These are phyloP conservation scores for Calonectris borealis DNA, from an alignment of 2,113 vertebrate genomes.

Conservation along the genomic window DNA sequence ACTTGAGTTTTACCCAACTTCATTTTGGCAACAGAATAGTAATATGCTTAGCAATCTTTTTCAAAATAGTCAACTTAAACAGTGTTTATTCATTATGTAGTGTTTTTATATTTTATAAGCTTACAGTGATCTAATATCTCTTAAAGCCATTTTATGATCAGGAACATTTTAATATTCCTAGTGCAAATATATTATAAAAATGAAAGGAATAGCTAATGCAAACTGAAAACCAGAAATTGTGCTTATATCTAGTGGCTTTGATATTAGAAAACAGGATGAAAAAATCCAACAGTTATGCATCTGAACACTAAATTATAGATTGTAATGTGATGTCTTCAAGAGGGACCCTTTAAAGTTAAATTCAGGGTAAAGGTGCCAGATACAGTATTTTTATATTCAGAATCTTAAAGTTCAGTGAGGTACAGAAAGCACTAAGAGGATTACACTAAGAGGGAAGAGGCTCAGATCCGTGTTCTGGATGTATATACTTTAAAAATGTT, in stretches of 20 bases:
- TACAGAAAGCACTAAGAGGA: slow-evolving; percentile 72
- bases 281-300: neutral
- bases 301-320: neutral
- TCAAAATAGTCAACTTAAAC: neutral
- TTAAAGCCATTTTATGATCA: neutral
- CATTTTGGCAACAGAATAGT: neutral
- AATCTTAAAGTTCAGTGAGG: slow-evolving; percentile 37
- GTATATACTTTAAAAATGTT: slow-evolving; percentile 47
- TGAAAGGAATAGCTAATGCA: neutral
- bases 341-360: slow-evolving; percentile 1
- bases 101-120: neutral
- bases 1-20: neutral
- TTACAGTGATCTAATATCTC: neutral
- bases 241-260: neutral
- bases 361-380: slow-evolving; percentile 10
- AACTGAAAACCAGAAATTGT: neutral
- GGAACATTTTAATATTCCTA: neutral
- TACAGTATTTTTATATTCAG: slow-evolving; percentile 24
- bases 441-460: slow-evolving; percentile 64
- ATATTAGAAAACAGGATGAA: neutral
- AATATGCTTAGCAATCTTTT: neutral
- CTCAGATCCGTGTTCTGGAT: neutral
- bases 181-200: neutral
- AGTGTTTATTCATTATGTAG: neutral
- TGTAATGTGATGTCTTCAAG: neutral